Evolutionary conservation across 2,797 vertebrate genomes (phyloP).

Genomic region (Fratercula arctica): DNA sequence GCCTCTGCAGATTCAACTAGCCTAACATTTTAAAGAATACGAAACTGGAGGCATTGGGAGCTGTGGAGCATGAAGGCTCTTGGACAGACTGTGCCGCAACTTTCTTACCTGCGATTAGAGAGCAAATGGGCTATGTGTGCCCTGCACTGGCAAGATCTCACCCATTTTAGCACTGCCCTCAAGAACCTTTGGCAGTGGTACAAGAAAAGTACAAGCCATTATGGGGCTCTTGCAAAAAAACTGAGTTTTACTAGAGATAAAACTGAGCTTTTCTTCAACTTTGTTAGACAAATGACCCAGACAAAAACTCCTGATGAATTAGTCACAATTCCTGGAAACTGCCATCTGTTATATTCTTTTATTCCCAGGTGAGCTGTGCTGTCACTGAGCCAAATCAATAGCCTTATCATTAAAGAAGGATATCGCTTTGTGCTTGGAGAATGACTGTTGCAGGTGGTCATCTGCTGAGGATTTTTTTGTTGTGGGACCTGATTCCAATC

Average conservation of each 20-base stretch:
- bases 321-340: neutral
- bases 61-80: neutral
- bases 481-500: neutral
- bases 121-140: fast-evolving
- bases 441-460: neutral
- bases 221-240: neutral
- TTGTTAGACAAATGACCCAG: neutral
- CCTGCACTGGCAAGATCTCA: neutral
- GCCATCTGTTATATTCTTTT: neutral
- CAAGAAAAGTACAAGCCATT: neutral
- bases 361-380: neutral
- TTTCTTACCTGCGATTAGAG: neutral
- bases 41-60: neutral
- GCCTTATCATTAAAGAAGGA: neutral
- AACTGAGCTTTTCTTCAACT: neutral
- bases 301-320: neutral
- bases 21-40: neutral
- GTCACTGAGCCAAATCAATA: neutral
- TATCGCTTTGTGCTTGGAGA: neutral
- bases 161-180: neutral
- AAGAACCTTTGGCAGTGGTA: neutral
- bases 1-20: neutral
- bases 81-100: neutral
- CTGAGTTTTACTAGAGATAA: neutral
- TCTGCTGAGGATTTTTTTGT: neutral